Evolutionary conservation across 2,113 vertebrate genomes (phyloP), one percentile per base, ranked within the genome.

Genomic region (Sminthopsis crassicaudata): DNA sequence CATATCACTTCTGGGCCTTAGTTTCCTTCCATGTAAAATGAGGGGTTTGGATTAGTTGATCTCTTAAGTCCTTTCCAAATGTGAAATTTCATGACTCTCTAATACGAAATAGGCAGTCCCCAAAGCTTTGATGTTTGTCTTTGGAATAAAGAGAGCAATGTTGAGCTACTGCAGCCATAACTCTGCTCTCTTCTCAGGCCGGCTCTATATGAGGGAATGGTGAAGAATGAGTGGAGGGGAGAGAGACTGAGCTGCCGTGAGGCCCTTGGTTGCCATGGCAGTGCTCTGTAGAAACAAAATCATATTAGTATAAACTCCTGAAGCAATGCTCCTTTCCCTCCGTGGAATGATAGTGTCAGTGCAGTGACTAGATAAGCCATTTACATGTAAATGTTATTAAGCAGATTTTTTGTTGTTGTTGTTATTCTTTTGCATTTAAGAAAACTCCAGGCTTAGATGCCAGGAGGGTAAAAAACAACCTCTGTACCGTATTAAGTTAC

Each of bases 341-440:
- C 8, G 26, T 90, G 42, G 26, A 46, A 90, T 0, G 24, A 90
- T 90, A 90, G 89, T 50, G 42, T 48, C 89, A 9, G 89, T 90
- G 89, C 48, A 50, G 89, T 27, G 48, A 46, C 46, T 90, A 90
- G 89, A 90, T 90, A 90, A 90, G 89, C 46, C 89, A 90, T 90
- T 90, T 90, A 90, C 42, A 90, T 90, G 89, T 48, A 90, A 90
- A 90, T 90, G 89, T 46, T 90, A 90, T 90, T 90, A 90, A 90
- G 89, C 46, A 46, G 89, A 90, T 90, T 90, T 90, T 90, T 89
- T 89, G 48, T 76, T 25, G 46, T 48, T 48, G 46, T 67, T 67
- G 60, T 76, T 51, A 51, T 51, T 90, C 89, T 90, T 90, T 90
- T 90, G 89, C 46, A 90, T 90, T 90, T 46, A 90, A 90, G 26